Percentiles rank a stretch among this genome's conserved stretches.
Conservation (phyloP, 2,797 vertebrate genomes). For the Anguilla marmorata region DNA sequence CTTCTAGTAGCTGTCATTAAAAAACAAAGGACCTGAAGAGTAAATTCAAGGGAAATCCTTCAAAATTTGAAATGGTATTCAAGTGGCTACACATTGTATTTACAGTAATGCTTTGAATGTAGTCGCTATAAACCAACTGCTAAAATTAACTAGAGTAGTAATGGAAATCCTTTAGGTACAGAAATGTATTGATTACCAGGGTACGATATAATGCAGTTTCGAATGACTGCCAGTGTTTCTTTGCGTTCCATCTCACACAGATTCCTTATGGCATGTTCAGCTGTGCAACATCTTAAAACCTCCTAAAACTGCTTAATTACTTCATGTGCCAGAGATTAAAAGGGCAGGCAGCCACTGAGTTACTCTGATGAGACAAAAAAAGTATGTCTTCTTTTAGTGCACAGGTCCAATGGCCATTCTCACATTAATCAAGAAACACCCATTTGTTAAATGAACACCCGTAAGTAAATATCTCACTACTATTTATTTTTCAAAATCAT, state of each 20-base stretch:
- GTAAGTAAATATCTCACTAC: conserved; percentile 17
- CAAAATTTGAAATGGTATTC: background rate
- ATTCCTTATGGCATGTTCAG: background rate
- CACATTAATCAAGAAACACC: conserved; percentile 12
- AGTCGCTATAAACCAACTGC: background rate
- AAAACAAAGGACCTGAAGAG: background rate
- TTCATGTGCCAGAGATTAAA: background rate
- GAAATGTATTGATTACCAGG: background rate
- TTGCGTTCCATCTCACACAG: background rate
- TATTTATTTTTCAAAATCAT: conserved; percentile 66
- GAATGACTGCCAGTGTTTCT: background rate
- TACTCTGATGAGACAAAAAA: background rate
- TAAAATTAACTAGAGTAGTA: background rate
- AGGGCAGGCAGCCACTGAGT: background rate
- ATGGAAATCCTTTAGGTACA: background rate
- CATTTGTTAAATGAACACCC: background rate
- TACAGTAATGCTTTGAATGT: background rate
- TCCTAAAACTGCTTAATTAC: background rate
- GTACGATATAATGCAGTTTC: background rate
- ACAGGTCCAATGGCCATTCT: background rate
- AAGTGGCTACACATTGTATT: background rate
- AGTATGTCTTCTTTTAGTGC: background rate
- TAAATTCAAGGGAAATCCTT: background rate
- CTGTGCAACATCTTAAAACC: background rate
- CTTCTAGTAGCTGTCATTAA: background rate